Evolutionary conservation across 2,113 vertebrate genomes (phyloP), one percentile per base, ranked within the genome.

Genomic region (Ameiurus melas): DNA sequence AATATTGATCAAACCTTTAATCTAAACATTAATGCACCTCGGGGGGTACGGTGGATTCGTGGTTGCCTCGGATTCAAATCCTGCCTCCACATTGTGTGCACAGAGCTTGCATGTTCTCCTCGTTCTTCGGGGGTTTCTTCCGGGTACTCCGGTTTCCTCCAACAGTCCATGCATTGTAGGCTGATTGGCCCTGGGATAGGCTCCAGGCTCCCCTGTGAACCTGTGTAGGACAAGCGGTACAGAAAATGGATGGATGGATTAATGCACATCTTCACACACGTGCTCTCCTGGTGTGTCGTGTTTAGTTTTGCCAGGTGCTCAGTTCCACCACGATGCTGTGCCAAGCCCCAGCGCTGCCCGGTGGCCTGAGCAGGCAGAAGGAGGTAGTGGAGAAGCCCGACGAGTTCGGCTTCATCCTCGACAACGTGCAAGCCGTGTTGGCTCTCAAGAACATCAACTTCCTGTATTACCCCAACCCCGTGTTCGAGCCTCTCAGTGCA

Each of bases 361-460:
- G 98, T 90, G 97, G 94, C 89, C 85, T 94, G 64, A 96, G 90
- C 80, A 92, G 96, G 85, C 97, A 97, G 20, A 95, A 96, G 0
- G 97, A 99, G 64, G 93, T 96, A 0, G 95, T 96, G 0, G 97
- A 98, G 88, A 96, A 95, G 33, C 98, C 98, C 0, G 97, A 98
- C 27, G 98, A 99, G 93, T 99, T 99, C 43, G 98, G 98, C 89
- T 99, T 99, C 88, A 97, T 98, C 92, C 93, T 99, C 89, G 98
- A 99, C 87, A 97, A 98, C 0, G 98, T 99, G 43, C 97, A 97
- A 89, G 95, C 97, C 1, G 93, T 98, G 88, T 95, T 98, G 82
- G 96, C 97, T 10, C 97, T 99, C 92, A 99, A 99, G 93, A 97
- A 94, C 95, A 98, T 96, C 90, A 97, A 97, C 92, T 99, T 99